Evolutionary conservation across 2,797 vertebrate genomes (phyloP), one percentile per base, ranked within the genome.

Genomic region (Harpagifer antarcticus): DNA sequence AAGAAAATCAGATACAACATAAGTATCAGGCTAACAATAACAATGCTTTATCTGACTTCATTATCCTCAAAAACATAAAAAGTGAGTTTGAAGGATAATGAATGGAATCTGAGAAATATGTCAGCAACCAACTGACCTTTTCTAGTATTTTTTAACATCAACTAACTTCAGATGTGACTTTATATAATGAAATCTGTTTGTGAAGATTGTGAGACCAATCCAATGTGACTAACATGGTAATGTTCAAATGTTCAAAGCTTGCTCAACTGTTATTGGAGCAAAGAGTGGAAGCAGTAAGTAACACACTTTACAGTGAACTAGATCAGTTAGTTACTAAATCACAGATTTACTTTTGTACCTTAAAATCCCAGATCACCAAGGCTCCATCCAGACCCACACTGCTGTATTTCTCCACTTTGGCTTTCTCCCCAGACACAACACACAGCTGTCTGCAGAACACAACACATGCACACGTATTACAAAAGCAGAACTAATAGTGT

Each of bases 381-480:
- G 94, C 88, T 78, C 95, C 96, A 73, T 96, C 95, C 77, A 95
- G 89, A 56, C 91, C 89, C 44, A 95, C 92, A 19, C 92, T 96
- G 78, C 95, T 95, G 86, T 93, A 94, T 82, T 91, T 91, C n/a
- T 88, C 87, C 81, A 95, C 93, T 47, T 88, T 93, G 67, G 10
- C 62, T 65, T 67, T 90, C 2, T 74, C 68, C 7, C 91, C 91
- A 37, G 94, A 91, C 14, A 95, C 79, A 31, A 92, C 58, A 59
- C 93, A 83, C 77, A 94, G 87, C 76, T 93, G 93, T 2, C 93
- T 91, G 86, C 17, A 83, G n/a, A 49, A 17, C 68, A 56, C 19
- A 65, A 54, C 27, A 61, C n/a, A 75, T 20, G 13, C n/a, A 61
- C 19, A 69, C 59, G 5, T 23, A 2, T 56, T 55, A 43, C 42